Evolutionary conservation across 2,113 vertebrate species (phyloP).

Genomic region (Mugil cephalus): DNA sequence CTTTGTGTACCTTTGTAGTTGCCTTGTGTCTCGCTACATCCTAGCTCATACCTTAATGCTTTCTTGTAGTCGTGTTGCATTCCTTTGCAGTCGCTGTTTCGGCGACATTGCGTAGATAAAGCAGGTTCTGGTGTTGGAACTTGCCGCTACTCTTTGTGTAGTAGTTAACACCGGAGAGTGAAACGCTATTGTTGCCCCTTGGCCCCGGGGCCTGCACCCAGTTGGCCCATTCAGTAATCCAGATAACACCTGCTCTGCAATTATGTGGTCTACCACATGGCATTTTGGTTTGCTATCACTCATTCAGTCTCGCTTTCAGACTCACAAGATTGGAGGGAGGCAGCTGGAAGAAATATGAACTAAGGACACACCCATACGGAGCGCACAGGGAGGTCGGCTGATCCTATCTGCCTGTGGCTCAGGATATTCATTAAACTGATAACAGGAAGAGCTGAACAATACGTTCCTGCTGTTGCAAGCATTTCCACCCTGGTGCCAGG

Average conservation of each 20-base stretch:
- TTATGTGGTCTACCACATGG: background rate
- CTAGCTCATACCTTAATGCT: background rate
- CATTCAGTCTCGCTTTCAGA: constrained; percentile 22
- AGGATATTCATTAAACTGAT: constrained; percentile 60
- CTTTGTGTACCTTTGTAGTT: background rate
- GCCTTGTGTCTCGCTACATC: background rate
- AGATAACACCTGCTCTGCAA: constrained; percentile 28
- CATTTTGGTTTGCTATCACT: constrained; percentile 18
- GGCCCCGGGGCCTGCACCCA: too few species aligned
- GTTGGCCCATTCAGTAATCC: background rate
- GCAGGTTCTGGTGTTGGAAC: background rate
- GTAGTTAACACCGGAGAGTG: background rate
- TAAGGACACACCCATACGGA: constrained; percentile 48
- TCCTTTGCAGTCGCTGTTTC: background rate
- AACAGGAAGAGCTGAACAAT: constrained; percentile 57
- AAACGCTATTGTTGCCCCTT: background rate
- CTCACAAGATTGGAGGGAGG: constrained; percentile 26
- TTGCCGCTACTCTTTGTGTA: constrained; percentile 5
- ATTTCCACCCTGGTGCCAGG: constrained; percentile 44
- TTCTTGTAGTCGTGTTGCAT: background rate
- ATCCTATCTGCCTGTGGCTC: constrained; percentile 36
- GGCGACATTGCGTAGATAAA: background rate
- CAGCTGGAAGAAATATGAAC: constrained; percentile 53
- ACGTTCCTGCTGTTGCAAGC: constrained; percentile 56
- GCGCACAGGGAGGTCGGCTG: constrained; percentile 31